Evolutionary conservation across 2,113 vertebrate species (phyloP), one percentile per base, ranked within the genome.

Genomic region (Nerophis ophidion): DNA sequence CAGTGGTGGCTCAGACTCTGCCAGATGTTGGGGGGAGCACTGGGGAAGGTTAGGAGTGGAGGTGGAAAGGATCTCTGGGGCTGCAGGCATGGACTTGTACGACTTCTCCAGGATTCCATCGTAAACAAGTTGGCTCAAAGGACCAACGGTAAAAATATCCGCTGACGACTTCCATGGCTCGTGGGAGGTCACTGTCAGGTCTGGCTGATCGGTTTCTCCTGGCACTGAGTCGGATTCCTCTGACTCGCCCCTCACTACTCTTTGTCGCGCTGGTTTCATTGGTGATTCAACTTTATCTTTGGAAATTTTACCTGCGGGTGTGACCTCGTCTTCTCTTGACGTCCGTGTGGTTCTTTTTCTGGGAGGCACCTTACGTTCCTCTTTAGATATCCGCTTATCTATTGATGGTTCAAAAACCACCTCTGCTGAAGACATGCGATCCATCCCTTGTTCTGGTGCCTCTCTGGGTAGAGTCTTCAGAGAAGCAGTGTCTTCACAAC

Each of bases 61-160:
- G n/a, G 66, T 63, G 11, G 81, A 79, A 26, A 80, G 60, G 44
- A 60, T 71, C 1, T 84, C 61, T 61, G 88, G 83, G 36, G 72
- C 84, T 40, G 87, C 83, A 1, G 89, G 48, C 53, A 59, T 10
- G 12, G 84, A 48, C 49, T 35, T 69, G 80, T 92, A 94, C 17
- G 95, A 94, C 63, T 97, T 96, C 86, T 98, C 96, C 74, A 98
- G 81, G 72, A 97, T 96, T 65, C 95, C 95, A 7, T 98, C 96
- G 72, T 96, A 98, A 51, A 97, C 94, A 9, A 90, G 80, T 74
- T 92, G 92, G 77, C 90, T 95, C 11, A 94, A 77, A 0, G 92
- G 92, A 48, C 92, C 94, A 71, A 89, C 85, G 68, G 36, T 66
- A 2, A 61, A 57, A 45, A 63, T 36, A 38, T 95, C 95, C 69